Evolutionary conservation across 2,113 vertebrate species (phyloP), one percentile per base, ranked within the genome.

Genomic region (Hippocampus guttulatus): DNA sequence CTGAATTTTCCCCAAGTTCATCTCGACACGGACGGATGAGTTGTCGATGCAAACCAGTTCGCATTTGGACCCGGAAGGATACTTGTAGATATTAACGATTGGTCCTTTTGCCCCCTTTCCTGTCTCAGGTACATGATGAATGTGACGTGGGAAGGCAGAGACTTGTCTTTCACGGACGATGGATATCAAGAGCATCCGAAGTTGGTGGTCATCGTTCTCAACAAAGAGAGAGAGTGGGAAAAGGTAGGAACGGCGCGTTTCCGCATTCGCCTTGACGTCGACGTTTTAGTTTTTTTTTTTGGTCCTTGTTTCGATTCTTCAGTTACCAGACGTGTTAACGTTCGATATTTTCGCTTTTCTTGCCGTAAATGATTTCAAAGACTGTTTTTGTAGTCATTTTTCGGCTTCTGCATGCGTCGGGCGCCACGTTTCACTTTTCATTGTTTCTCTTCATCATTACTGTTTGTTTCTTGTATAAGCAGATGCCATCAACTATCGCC

Each of bases 161-260:
- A 99, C 88, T 80, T 99, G 92, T 98, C 97, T 80, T 99, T 99
- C 92, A 99, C 96, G 0, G 95, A 95, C 23, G 96, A 98, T 21
- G 97, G 97, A 23, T 99, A 99, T 69, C 97, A 98, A 84, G 94
- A 95, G 5, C 91, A 95, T 76, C 97, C 97, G 66, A 94, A 95
- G 84, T 92, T 99, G 83, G 96, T 97, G 87, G 96, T 98, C 85
- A 96, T 97, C 0, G 95, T 99, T 54, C 90, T 99, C 70, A 99
- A 98, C 90, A 97, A 97, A 54, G 93, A 97, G 1, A 91, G 97
- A 0, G 91, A 95, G 2, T 99, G 97, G 97, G 97, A 99, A n/a
- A 98, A 98, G 96, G 97, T 96, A 92, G 90, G 94, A 65, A 21
- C 12, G 41, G 20, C 49, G 52, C 68, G 38, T n/a, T 0, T 57